Percentiles rank a stretch among this genome's conserved stretches.
Evolutionary conservation across 2,113 vertebrate genomes (phyloP).

Genomic region (Ptilonorhynchus violaceus): DNA sequence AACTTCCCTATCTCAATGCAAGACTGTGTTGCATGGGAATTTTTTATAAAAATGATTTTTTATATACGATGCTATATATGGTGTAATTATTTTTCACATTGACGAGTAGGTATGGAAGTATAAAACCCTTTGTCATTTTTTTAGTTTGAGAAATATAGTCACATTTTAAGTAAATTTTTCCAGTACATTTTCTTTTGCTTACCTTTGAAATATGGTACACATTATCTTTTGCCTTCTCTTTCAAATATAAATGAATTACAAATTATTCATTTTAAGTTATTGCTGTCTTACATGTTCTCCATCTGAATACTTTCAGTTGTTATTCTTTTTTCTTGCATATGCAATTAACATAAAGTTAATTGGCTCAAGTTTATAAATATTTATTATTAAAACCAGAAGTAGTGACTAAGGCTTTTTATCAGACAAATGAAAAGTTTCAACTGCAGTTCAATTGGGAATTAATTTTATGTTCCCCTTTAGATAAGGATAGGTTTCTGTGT

Average conservation of each 20-base stretch:
- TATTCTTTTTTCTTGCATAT: neutral
- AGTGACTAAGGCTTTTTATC: neutral
- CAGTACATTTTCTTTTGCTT: neutral
- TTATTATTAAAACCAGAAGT: neutral
- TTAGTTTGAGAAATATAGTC: neutral
- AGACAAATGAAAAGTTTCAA: neutral
- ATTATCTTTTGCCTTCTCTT: neutral
- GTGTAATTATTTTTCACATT: neutral
- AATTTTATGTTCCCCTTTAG: neutral
- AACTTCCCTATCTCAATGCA: neutral
- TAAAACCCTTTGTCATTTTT: neutral
- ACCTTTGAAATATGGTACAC: neutral
- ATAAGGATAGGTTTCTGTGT: neutral
- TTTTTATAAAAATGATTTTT: neutral
- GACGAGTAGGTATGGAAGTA: neutral
- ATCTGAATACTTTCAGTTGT: neutral
- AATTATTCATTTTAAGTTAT: neutral
- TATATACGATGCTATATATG: neutral
- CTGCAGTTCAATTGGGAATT: neutral
- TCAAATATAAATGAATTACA: neutral
- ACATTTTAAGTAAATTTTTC: neutral
- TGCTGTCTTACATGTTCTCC: neutral
- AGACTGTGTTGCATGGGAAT: neutral
- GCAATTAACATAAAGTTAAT: neutral
- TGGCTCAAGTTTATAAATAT: neutral